Conservation (phyloP, 1,140 invertebrate species). For the Penaeus chinensis region DNA sequence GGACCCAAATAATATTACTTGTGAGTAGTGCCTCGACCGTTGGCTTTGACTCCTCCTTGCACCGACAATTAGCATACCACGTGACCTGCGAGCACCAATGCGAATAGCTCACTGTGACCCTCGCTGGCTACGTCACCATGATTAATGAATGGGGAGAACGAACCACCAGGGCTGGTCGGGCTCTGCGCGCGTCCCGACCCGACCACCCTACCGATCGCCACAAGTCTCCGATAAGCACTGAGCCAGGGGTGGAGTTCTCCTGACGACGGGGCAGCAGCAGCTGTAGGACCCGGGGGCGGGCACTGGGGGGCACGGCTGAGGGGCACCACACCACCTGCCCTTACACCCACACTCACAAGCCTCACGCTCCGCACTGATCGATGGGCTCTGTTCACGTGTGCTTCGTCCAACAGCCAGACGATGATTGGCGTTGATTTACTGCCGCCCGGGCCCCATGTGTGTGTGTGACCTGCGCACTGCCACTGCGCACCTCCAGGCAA, state of each 20-base stretch:
- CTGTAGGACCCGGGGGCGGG: constrained; percentile 32
- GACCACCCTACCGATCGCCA: constrained; percentile 58
- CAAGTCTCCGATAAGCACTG: constrained; percentile 60
- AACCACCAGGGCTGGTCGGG: constrained; percentile 57
- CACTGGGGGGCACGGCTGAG: constrained; percentile 49
- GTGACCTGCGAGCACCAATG: constrained; percentile 68
- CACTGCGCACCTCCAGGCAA: constrained; percentile 64
- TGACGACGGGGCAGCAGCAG: constrained; percentile 49
- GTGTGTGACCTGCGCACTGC: constrained; percentile 62
- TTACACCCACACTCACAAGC: constrained; percentile 57
- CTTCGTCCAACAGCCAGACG: constrained; percentile 64
- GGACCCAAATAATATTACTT: constrained; percentile 71
- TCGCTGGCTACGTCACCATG: constrained; percentile 65
- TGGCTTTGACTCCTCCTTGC: constrained; percentile 70
- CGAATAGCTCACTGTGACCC: constrained; percentile 62
- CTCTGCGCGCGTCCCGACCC: constrained; percentile 45
- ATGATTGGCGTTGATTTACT: constrained; percentile 65
- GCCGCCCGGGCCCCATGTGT: constrained; percentile 63
- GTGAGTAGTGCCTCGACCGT: constrained; percentile 66
- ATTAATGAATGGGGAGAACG: constrained; percentile 63
- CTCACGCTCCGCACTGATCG: constrained; percentile 63
- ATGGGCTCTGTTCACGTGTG: constrained; percentile 64
- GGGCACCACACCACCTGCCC: constrained; percentile 56
- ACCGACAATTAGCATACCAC: constrained; percentile 73
- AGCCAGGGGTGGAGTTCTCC: constrained; percentile 55